Evolutionary conservation across 1,140 invertebrate genomes (phyloP).

Genomic region (Drosophila jambulina): DNA sequence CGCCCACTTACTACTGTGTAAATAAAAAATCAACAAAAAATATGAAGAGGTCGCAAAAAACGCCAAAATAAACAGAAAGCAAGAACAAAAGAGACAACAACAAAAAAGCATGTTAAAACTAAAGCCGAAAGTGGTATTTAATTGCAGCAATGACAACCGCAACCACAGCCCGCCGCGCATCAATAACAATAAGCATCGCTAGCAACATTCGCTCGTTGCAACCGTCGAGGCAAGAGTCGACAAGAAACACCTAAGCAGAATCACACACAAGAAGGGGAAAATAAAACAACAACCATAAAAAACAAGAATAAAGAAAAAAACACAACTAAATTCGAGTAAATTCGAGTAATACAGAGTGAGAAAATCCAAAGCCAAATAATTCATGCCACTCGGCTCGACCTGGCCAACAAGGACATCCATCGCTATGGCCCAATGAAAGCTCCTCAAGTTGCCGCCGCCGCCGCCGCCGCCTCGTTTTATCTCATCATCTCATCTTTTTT

Average conservation of each 20-base stretch:
- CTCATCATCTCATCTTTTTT: conserved; percentile 12
- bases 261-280: neutral
- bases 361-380: neutral
- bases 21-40: conserved; percentile 15
- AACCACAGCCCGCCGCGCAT: conserved; percentile 10
- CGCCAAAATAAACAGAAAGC: conserved; percentile 12
- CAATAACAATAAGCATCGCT: conserved; percentile 21
- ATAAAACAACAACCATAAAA: neutral
- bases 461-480: neutral
- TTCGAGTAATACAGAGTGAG: neutral
- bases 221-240: conserved; percentile 12
- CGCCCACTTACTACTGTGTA: conserved; percentile 19
- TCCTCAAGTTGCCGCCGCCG: conserved; percentile 2
- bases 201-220: conserved; percentile 15
- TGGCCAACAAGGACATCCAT: conserved; percentile 4
- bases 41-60: conserved; percentile 14
- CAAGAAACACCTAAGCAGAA: conserved; percentile 18
- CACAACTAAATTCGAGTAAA: neutral
- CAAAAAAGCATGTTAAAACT: conserved; percentile 14
- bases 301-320: neutral
- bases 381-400: neutral
- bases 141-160: conserved; percentile 19
- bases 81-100: neutral
- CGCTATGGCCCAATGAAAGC: conserved; percentile 9
- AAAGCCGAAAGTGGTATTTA: conserved; percentile 20